A percentile compares a stretch with the other conserved stretches of the same genome.
These are phyloP conservation scores for Chloropsis hardwickii DNA, from an alignment of 2,113 vertebrate species.

Conservation along the genomic window DNA sequence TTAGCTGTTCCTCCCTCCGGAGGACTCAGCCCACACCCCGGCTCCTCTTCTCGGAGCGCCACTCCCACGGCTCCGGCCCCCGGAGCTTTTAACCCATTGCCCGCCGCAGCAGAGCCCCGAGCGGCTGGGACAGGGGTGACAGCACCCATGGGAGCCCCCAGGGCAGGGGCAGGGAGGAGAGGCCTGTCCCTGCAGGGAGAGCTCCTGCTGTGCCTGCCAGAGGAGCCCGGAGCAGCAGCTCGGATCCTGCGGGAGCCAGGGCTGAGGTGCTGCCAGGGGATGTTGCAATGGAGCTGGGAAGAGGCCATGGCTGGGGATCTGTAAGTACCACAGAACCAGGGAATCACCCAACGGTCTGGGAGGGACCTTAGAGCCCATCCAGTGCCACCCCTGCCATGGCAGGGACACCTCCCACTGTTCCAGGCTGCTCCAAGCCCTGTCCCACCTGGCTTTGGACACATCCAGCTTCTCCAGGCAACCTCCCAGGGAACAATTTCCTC, in stretches of 20 bases:
- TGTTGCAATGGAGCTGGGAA: not conserved
- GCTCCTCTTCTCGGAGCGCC: constrained; percentile 22
- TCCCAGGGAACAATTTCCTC: not conserved
- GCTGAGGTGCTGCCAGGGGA: not conserved
- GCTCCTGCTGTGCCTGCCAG: not conserved
- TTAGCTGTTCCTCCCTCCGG: constrained; percentile 64
- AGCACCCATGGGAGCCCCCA: not conserved
- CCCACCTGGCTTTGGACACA: not conserved
- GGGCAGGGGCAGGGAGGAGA: not conserved
- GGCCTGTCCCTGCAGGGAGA: not conserved
- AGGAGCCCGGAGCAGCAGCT: not conserved
- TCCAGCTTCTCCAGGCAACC: not conserved
- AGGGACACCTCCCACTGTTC: not conserved
- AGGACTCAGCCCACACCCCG: constrained; percentile 48
- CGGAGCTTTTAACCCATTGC: not conserved
- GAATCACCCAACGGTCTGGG: not conserved
- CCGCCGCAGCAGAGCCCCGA: accelerated
- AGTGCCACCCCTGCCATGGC: not conserved
- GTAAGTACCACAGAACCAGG: not conserved
- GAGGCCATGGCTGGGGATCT: not conserved
- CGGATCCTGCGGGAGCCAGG: not conserved
- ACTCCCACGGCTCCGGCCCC: constrained; percentile 10
- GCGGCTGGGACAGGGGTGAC: not conserved
- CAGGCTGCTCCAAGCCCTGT: accelerated
- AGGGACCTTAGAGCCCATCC: not conserved